Percentiles rank a stretch among this genome's conserved stretches.
Conservation (phyloP, 2,888 invertebrate genomes). For the Anaspis maculata region DNA sequence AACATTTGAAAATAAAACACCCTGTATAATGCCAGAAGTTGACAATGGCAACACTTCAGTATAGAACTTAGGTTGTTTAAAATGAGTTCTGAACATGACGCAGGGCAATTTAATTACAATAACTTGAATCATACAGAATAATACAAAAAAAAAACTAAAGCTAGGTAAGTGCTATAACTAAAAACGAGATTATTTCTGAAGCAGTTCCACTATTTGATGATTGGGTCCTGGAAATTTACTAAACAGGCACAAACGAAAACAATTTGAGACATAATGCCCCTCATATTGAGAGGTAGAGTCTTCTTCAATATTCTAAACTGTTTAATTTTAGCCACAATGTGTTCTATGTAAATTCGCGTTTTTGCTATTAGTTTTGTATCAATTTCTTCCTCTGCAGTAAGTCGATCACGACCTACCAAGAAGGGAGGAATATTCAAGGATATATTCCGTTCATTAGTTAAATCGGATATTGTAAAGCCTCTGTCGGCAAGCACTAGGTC, state of each 20-base stretch:
- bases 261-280: constrained; percentile 16
- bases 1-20: no score
- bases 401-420: constrained; percentile 15
- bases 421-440: constrained; percentile 21
- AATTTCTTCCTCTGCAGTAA: constrained; percentile 19
- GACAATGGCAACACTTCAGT: no score
- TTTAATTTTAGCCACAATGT: constrained; percentile 18
- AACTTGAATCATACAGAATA: no score
- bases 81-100: no score
- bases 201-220: constrained; percentile 9
- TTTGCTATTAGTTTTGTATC: constrained; percentile 20
- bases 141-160: no score
- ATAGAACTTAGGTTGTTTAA: no score
- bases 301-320: constrained; percentile 17
- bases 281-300: constrained; percentile 15
- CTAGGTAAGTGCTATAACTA: no score
- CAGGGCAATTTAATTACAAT: no score
- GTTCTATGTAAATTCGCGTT: constrained; percentile 20
- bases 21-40: no score
- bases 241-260: no score
- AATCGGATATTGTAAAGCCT: constrained; percentile 17
- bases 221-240: constrained; percentile 15
- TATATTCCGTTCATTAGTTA: constrained; percentile 14
- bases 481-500: constrained; percentile 22
- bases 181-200: no score